Conservation (phyloP, 1,140 invertebrate species). For the Pachypeltis micranthus region DNA sequence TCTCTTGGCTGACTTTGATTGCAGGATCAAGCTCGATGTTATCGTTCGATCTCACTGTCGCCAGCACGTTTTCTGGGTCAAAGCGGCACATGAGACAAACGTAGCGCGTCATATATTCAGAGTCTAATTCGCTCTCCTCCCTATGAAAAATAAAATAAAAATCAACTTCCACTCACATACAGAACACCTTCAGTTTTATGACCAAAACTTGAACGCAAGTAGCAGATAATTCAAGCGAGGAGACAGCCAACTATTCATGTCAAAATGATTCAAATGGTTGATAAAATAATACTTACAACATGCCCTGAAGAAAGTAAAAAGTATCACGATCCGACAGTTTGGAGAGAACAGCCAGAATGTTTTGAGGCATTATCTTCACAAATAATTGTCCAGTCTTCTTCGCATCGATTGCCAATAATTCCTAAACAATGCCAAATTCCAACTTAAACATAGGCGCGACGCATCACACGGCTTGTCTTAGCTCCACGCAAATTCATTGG, state of each 20-base stretch:
- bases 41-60: slow-evolving; percentile 20
- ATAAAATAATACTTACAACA: slow-evolving; percentile 21
- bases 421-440: slow-evolving; percentile 22
- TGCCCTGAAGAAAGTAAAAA: slow-evolving; percentile 22
- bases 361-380: slow-evolving; percentile 18
- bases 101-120: slow-evolving; percentile 22
- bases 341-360: slow-evolving; percentile 18
- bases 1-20: slow-evolving; percentile 20
- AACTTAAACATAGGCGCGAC: too few species aligned
- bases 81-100: slow-evolving; percentile 22
- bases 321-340: slow-evolving; percentile 19
- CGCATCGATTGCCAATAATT: slow-evolving; percentile 25
- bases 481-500: too few species aligned
- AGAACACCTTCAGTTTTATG: too few species aligned
- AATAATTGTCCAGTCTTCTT: slow-evolving; percentile 25
- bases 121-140: slow-evolving; percentile 22
- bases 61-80: slow-evolving; percentile 21
- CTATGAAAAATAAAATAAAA: too few species aligned
- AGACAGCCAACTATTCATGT: too few species aligned
- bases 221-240: too few species aligned
- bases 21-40: slow-evolving; percentile 24
- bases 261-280: neutral
- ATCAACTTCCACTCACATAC: too few species aligned
- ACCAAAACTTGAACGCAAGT: too few species aligned
- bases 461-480: too few species aligned